Evolutionary conservation across 2,797 vertebrate genomes (phyloP).

Genomic region (Microtus agrestis): DNA sequence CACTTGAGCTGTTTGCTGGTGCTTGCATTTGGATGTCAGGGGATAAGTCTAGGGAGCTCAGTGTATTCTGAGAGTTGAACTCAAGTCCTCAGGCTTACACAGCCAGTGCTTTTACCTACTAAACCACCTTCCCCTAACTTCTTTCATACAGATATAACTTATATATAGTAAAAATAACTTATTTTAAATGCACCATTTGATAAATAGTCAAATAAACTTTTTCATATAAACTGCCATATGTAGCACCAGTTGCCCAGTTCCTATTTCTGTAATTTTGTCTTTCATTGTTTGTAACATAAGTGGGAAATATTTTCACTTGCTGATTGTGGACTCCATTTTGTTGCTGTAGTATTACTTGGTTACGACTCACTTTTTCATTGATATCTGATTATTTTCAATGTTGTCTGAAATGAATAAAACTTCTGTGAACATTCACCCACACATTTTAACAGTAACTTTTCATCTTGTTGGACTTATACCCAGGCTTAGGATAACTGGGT

Average conservation of each 20-base stretch:
- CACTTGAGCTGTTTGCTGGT: background rate
- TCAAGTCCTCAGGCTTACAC: background rate
- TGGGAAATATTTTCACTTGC: background rate
- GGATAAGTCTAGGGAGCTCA: background rate
- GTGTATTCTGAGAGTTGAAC: background rate
- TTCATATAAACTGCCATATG: background rate
- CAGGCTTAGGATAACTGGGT: background rate
- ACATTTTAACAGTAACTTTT: background rate
- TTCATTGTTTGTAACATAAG: background rate
- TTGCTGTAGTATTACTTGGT: background rate
- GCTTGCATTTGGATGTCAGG: background rate
- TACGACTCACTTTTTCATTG: background rate
- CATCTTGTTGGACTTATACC: background rate
- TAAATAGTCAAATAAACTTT: background rate
- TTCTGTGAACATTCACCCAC: background rate
- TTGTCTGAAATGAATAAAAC: background rate
- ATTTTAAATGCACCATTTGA: background rate
- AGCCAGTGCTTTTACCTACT: background rate
- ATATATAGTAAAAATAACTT: background rate
- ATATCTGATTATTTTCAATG: background rate
- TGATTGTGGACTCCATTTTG: background rate
- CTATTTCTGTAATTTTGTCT: conserved; percentile 7
- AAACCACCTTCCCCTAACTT: background rate
- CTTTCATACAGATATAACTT: background rate
- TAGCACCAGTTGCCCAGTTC: background rate